phyloP scores from a whole-genome alignment of 2,797 vertebrate genomes.

The Notolabrus celidotus region DNA sequence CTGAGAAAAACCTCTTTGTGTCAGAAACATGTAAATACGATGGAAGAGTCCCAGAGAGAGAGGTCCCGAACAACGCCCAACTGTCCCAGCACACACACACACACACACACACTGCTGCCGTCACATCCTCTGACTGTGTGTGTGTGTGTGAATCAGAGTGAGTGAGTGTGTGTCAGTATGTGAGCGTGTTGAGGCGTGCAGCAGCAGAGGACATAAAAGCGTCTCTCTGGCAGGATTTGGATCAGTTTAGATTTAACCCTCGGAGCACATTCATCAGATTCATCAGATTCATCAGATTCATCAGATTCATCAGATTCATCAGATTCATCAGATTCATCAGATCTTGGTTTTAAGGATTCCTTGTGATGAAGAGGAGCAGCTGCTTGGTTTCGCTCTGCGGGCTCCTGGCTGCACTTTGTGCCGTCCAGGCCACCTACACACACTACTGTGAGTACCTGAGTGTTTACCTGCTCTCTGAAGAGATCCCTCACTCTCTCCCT shows the following conservation, averaged over 20 bases:
- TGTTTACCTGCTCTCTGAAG: background rate
- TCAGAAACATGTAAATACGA: constrained; percentile 24
- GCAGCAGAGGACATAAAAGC: constrained; percentile 64
- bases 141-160: constrained; percentile 54
- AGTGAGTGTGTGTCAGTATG: constrained; percentile 43
- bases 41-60: constrained; percentile 20
- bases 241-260: background rate
- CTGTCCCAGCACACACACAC: constrained; percentile 13
- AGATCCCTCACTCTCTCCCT: no score
- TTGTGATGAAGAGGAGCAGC: constrained; percentile 63
- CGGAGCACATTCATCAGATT: background rate
- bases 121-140: constrained; percentile 52
- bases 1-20: constrained; percentile 49
- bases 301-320: background rate
- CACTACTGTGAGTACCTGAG: constrained; percentile 57
- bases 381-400: constrained; percentile 67
- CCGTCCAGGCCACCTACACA: constrained; percentile 54
- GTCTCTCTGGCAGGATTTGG: background rate
- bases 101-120: constrained; percentile 16
- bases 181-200: constrained; percentile 76
- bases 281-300: no score
- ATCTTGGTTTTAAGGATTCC: background rate
- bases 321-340: background rate
- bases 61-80: constrained; percentile 39
- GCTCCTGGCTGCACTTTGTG: constrained; percentile 47